Conservation (phyloP, 1,140 invertebrate species). For the Latrodectus geometricus region DNA sequence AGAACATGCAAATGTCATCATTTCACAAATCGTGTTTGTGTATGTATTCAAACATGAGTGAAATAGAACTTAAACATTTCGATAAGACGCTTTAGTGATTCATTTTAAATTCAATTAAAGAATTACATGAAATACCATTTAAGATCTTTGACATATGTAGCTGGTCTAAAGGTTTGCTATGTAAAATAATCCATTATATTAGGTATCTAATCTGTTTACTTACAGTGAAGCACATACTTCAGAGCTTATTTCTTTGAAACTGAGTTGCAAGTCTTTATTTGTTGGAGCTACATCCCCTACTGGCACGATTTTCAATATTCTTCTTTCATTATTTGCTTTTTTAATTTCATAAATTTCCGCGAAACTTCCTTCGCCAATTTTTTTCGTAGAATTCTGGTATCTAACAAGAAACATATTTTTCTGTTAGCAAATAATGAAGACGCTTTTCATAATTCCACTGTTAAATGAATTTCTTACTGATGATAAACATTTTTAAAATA, state of each 20-base stretch:
- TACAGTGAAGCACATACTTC: constrained; percentile 5
- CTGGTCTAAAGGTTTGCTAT: too few relatives aligned
- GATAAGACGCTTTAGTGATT: too few relatives aligned
- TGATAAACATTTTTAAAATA: not conserved
- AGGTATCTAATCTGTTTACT: not conserved
- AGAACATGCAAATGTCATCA: too few relatives aligned
- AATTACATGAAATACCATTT: too few relatives aligned
- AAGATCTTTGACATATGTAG: too few relatives aligned
- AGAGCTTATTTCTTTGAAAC: not conserved
- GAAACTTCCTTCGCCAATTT: constrained; percentile 16
- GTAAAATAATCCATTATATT: too few relatives aligned
- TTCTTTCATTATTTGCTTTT: not conserved
- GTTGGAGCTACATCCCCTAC: not conserved
- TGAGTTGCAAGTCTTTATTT: not conserved
- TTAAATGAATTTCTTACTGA: not conserved
- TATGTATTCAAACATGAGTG: too few relatives aligned
- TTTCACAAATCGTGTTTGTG: too few relatives aligned
- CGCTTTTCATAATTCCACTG: not conserved
- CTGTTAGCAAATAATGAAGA: not conserved
- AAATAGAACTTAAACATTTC: too few relatives aligned
- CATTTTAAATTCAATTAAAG: too few relatives aligned
- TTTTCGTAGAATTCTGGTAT: not conserved
- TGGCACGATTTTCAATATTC: not conserved
- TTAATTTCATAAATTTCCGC: constrained; percentile 1
- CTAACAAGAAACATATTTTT: not conserved